These are phyloP conservation scores for Drepana arcuata DNA, from an alignment of 1,140 invertebrate genomes.

Conservation along the genomic window DNA sequence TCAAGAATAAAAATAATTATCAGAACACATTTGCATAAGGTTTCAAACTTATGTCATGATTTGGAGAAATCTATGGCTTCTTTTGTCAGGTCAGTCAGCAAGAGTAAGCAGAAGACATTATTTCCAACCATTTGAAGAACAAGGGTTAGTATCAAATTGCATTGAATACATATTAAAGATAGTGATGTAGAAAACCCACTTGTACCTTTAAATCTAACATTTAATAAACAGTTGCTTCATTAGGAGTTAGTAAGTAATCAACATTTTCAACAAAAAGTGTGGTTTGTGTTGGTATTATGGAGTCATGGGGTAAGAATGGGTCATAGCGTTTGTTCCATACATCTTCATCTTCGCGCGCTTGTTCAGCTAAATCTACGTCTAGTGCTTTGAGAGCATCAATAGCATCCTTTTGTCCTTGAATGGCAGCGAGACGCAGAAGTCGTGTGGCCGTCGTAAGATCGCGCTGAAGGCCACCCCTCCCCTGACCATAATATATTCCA, in stretches of 20 bases:
- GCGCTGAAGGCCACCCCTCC: constrained; percentile 69
- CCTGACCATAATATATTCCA: constrained; percentile 76
- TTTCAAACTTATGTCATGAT: no score
- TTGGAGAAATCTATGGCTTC: no score
- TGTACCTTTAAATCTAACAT: no score
- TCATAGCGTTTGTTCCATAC: constrained; percentile 24
- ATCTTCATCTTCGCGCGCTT: constrained; percentile 11
- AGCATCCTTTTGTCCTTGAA: constrained; percentile 73
- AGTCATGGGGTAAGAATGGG: constrained; percentile 19
- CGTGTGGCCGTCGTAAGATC: constrained; percentile 62
- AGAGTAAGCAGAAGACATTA: no score
- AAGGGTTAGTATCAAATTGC: no score
- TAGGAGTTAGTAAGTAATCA: constrained; percentile 17
- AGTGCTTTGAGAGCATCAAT: constrained; percentile 61
- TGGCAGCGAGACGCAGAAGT: constrained; percentile 72
- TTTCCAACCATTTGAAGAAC: no score
- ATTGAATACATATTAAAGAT: no score
- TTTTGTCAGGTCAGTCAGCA: no score
- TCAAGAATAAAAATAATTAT: no score
- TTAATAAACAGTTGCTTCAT: constrained; percentile 30
- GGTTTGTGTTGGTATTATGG: constrained; percentile 37
- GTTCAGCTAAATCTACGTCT: constrained; percentile 21
- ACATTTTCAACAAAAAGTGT: constrained; percentile 46
- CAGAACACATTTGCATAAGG: no score
- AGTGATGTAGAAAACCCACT: no score